phyloP scores from a whole-genome alignment of 2,888 invertebrate species.

The Hyppa rectilinea region DNA sequence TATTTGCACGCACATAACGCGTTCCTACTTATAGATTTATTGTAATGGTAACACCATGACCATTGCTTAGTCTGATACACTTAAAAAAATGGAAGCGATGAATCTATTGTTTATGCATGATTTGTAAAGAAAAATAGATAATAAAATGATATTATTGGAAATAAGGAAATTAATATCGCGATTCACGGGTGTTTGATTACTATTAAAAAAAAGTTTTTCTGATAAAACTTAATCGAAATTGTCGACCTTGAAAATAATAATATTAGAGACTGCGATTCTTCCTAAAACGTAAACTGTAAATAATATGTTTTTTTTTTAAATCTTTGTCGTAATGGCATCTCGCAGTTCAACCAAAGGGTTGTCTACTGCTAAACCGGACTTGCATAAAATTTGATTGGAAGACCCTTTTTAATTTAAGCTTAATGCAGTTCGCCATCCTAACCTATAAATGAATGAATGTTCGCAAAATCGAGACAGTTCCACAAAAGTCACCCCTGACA shows the following conservation, averaged over 20 bases:
- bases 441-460: background rate
- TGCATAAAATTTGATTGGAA: background rate
- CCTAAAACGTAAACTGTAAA: too few relatives aligned
- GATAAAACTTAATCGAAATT: background rate
- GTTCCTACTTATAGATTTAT: constrained; percentile 33
- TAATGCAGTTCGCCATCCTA: background rate
- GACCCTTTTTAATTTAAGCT: background rate
- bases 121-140: constrained; percentile 26
- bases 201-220: background rate
- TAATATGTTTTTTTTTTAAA: too few relatives aligned
- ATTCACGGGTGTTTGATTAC: background rate
- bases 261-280: constrained; percentile 8
- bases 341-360: too few relatives aligned
- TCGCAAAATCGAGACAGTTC: background rate
- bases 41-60: constrained; percentile 48
- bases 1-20: constrained; percentile 55
- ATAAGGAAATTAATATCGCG: constrained; percentile 21
- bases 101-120: constrained; percentile 41
- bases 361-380: too few relatives aligned
- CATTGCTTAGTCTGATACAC: constrained; percentile 26
- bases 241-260: background rate
- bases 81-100: constrained; percentile 48
- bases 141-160: constrained; percentile 12
- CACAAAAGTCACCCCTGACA: background rate
- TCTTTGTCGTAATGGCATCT: too few relatives aligned